Evolutionary conservation across 1,140 invertebrate species (phyloP).

Genomic region (Drosophila paulistorum): DNA sequence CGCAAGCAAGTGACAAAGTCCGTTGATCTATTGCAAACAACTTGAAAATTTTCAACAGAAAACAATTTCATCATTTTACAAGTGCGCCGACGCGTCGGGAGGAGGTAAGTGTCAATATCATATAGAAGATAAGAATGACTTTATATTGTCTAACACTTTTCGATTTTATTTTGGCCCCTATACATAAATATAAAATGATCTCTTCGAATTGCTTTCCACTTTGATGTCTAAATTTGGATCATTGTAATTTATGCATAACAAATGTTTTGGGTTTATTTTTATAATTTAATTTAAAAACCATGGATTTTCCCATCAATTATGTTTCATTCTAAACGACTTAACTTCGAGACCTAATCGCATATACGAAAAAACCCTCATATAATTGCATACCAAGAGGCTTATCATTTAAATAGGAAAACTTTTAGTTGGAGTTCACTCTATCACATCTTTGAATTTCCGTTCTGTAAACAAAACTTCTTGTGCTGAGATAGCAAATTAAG

Average conservation of each 20-base stretch:
- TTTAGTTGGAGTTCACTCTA: no score
- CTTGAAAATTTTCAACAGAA: conserved; percentile 19
- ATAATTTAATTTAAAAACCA: no score
- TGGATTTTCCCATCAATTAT: no score
- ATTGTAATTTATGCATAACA: conserved; percentile 10
- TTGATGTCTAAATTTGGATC: background rate
- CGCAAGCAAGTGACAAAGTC: background rate
- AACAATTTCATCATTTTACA: conserved; percentile 23
- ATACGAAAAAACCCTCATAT: no score
- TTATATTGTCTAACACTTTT: background rate
- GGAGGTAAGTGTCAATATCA: conserved; percentile 32
- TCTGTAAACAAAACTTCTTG: no score
- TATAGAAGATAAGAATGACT: conserved; percentile 3
- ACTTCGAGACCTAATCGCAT: no score
- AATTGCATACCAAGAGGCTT: no score
- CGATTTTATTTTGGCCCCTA: background rate
- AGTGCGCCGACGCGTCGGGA: background rate
- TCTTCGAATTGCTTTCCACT: background rate
- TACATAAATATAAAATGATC: background rate
- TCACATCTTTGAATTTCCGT: no score
- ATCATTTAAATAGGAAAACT: no score
- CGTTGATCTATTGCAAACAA: conserved; percentile 27
- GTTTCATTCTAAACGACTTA: no score
- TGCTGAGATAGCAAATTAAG: no score
- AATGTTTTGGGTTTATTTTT: conserved; percentile 2